These are phyloP conservation scores for Drosophila lacertosa DNA, from an alignment of 1,140 invertebrate species.

Conservation along the genomic window DNA sequence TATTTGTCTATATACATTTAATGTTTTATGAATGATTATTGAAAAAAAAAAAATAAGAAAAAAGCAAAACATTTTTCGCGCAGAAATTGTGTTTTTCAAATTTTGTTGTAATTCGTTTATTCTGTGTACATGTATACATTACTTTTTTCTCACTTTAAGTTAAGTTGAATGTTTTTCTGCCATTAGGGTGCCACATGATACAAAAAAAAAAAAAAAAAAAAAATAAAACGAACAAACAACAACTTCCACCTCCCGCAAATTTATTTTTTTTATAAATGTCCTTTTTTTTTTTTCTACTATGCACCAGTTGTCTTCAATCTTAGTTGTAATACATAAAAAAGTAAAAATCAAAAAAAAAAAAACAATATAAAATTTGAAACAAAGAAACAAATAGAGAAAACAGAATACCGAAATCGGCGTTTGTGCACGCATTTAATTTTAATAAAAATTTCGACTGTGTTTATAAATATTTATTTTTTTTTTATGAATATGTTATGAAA, in stretches of 20 bases:
- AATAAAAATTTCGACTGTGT: constrained; percentile 51
- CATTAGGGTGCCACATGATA: constrained; percentile 42
- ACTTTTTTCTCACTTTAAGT: constrained; percentile 57
- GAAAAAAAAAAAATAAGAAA: no score
- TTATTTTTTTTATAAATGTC: constrained; percentile 41
- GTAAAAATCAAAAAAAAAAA: constrained; percentile 20
- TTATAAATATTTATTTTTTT: constrained; percentile 43
- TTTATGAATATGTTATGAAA: constrained; percentile 36
- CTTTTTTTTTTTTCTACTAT: constrained; percentile 48
- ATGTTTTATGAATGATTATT: constrained; percentile 4
- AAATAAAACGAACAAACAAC: no score
- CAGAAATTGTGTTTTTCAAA: constrained; percentile 83
- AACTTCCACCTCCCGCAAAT: constrained; percentile 8
- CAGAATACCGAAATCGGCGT: constrained; percentile 54
- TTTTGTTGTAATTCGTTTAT: constrained; percentile 83
- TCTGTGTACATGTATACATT: constrained; percentile 61
- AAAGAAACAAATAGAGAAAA: constrained; percentile 10
- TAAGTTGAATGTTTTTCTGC: constrained; percentile 44
- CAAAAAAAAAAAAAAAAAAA: constrained; percentile 22
- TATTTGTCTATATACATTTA: not conserved
- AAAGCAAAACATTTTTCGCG: constrained; percentile 32
- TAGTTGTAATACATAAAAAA: constrained; percentile 42
- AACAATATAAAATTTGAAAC: constrained; percentile 19
- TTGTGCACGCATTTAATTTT: constrained; percentile 80
- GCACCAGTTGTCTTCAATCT: constrained; percentile 53